These are phyloP conservation scores for Malachius bipustulatus DNA, from an alignment of 2,888 invertebrate genomes.

Conservation along the genomic window DNA sequence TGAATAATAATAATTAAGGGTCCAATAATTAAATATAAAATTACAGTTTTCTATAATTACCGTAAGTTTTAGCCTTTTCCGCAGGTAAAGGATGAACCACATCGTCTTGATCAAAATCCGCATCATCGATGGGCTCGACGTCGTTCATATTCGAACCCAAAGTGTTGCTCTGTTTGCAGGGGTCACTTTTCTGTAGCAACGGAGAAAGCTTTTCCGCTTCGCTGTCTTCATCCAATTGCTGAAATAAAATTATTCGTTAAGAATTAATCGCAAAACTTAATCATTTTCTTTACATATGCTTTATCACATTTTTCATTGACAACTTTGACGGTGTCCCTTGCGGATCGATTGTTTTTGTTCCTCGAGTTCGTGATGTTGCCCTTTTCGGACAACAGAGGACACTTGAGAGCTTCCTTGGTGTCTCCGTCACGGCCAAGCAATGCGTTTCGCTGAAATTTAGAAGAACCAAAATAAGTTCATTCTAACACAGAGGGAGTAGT, in stretches of 20 bases:
- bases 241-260: constrained; percentile 16
- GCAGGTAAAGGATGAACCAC: constrained; percentile 21
- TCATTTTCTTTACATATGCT: constrained; percentile 30
- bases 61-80: constrained; percentile 4
- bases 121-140: constrained; percentile 50
- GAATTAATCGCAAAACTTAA: constrained; percentile 8
- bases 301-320: constrained; percentile 46
- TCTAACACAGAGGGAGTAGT: no score
- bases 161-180: constrained; percentile 25
- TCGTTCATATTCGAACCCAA: constrained; percentile 39
- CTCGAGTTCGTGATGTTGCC: constrained; percentile 24
- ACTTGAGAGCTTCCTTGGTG: constrained; percentile 32
- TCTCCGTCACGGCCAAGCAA: constrained; percentile 53
- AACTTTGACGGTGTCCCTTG: constrained; percentile 36
- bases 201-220: constrained; percentile 76
- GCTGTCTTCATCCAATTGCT: constrained; percentile 61
- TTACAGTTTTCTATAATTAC: background rate
- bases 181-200: constrained; percentile 42
- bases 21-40: no score
- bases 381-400: constrained; percentile 31
- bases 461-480: no score
- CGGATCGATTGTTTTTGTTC: constrained; percentile 28
- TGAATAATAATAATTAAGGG: no score
- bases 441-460: constrained; percentile 63
- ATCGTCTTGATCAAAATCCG: constrained; percentile 43